A percentile compares a stretch with the other conserved stretches of the same genome.
Evolutionary conservation across 2,888 invertebrate genomes (phyloP).

Genomic region (Caenorhabditis sp.): DNA sequence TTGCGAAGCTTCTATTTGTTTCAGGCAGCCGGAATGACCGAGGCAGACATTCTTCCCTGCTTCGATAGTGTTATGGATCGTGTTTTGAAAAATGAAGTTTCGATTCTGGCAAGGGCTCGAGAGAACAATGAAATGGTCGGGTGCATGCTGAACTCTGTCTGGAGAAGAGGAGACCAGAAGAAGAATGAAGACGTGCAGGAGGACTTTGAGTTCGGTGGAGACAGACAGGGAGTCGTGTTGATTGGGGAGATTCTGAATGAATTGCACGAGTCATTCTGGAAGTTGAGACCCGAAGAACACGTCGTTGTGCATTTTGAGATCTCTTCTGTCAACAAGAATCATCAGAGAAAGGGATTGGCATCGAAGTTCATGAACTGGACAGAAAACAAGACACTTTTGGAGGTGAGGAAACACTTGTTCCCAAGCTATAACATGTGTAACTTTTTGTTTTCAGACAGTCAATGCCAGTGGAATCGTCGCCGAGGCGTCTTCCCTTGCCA

Average conservation of each 20-base stretch:
- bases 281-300: constrained; percentile 13
- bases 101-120: constrained; percentile 32
- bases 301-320: constrained; percentile 43
- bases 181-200: constrained; percentile 26
- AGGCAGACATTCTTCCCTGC: constrained; percentile 22
- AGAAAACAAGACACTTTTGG: constrained; percentile 14
- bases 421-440: too few relatives aligned
- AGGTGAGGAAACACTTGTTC: not conserved
- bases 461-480: constrained; percentile 46
- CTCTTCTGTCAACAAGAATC: constrained; percentile 26
- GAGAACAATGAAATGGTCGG: constrained; percentile 29
- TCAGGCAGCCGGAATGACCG: constrained; percentile 44
- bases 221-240: constrained; percentile 25
- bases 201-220: constrained; percentile 45
- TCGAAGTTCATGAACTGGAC: constrained; percentile 44
- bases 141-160: constrained; percentile 53
- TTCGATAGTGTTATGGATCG: constrained; percentile 30
- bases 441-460: constrained; percentile 29
- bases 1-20: not conserved
- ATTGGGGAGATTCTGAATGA: constrained; percentile 49
- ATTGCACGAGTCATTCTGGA: constrained; percentile 44
- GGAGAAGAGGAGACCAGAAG: constrained; percentile 33
- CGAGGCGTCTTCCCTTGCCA: constrained; percentile 49
- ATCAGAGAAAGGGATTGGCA: constrained; percentile 44
- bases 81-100: constrained; percentile 37